A percentile compares a stretch with the other conserved stretches of the same genome.
These are phyloP conservation scores for Drosophila mayri DNA, from an alignment of 1,140 invertebrate species.

Conservation along the genomic window DNA sequence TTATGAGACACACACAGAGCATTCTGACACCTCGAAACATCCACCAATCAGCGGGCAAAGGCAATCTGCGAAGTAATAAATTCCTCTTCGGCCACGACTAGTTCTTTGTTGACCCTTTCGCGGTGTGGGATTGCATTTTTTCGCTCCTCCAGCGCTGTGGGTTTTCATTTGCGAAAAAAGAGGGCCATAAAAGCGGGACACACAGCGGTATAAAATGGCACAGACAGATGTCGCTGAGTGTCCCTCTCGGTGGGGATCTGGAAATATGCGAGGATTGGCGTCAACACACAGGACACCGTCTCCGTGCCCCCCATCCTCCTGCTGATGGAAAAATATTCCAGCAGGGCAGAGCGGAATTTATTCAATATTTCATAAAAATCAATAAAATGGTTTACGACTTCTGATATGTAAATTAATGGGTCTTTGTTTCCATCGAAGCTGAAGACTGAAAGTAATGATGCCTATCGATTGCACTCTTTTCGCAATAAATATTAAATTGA, in stretches of 20 bases:
- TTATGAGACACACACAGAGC: conserved; percentile 5
- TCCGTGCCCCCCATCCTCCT: not conserved
- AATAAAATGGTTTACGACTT: conserved; percentile 19
- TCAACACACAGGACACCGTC: conserved; percentile 1
- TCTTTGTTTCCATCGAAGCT: not conserved
- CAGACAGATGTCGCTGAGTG: conserved; percentile 15
- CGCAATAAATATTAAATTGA: not conserved
- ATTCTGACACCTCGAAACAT: conserved; percentile 12
- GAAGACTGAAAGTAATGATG: not conserved
- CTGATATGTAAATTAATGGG: conserved; percentile 3
- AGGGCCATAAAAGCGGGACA: conserved; percentile 24
- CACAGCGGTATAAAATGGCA: conserved; percentile 20
- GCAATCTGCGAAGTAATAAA: conserved; percentile 32
- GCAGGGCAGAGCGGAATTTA: not conserved
- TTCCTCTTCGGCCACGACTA: conserved; percentile 10
- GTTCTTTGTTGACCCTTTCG: conserved; percentile 24
- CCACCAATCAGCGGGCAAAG: conserved; percentile 19
- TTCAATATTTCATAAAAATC: conserved; percentile 36
- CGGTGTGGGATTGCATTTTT: conserved; percentile 29
- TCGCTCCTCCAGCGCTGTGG: not conserved
- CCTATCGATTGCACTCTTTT: not conserved
- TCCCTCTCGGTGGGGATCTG: not conserved
- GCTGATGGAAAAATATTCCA: conserved; percentile 3
- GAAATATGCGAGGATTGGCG: conserved; percentile 15
- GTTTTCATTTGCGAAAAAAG: conserved; percentile 26